Conservation (phyloP, 1,140 invertebrate genomes). For the Belonocnema kinseyi region DNA sequence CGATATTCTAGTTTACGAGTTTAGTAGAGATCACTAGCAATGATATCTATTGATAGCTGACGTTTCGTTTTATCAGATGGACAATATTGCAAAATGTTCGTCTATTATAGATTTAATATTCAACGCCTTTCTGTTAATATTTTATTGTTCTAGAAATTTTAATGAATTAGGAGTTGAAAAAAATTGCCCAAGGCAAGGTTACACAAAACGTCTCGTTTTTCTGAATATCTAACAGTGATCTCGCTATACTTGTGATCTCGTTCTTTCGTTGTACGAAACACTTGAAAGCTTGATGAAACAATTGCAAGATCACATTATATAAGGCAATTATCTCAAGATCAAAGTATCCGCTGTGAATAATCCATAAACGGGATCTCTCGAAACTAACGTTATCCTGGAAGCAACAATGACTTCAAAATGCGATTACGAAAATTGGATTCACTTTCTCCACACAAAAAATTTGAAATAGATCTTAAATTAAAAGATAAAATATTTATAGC, state of each 20-base stretch:
- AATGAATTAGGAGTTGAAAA: background rate
- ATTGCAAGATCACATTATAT: conserved; percentile 6
- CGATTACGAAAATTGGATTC: no score
- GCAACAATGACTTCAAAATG: no score
- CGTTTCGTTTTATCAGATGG: background rate
- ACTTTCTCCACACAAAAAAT: no score
- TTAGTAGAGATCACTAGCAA: background rate
- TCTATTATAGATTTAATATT: background rate
- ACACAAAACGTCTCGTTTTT: conserved; percentile 4
- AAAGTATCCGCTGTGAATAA: no score
- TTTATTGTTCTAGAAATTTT: background rate
- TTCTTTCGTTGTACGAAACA: background rate
- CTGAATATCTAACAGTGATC: conserved; percentile 15
- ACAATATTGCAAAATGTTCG: background rate
- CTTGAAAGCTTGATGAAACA: conserved; percentile 17
- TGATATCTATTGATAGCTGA: conserved; percentile 20
- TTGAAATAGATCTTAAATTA: no score
- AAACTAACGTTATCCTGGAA: no score
- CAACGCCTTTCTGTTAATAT: background rate
- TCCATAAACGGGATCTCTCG: no score
- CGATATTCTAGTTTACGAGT: background rate
- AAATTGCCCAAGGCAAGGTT: background rate
- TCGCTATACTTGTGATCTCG: background rate
- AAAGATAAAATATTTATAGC: no score
- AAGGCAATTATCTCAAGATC: background rate